Evolutionary conservation across 2,888 invertebrate genomes (phyloP), one percentile per base, ranked within the genome.

Genomic region (Danaus chrysippus): DNA sequence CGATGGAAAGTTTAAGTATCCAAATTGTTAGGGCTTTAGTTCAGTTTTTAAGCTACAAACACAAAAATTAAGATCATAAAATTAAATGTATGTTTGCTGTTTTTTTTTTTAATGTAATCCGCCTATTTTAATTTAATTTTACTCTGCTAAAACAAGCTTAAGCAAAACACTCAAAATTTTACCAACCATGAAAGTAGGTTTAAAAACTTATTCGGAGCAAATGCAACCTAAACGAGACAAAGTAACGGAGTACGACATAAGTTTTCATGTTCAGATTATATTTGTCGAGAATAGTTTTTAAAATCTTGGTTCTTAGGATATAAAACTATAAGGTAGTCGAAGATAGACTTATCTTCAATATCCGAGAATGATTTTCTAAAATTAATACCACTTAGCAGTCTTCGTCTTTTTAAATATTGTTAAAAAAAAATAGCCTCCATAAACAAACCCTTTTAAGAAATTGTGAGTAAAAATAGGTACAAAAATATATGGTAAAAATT

Each of bases 171-270:
- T 66, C 61, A 54, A 61, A 66, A 66, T 64, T 66, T 64, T 53
- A 62, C 66, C 64, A 59, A 66, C 66, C 66, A 62, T 64, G 66
- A 66, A 64, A 62, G 66, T 59, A 62, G 53, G 62, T 64, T 64
- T 64, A 62, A 66, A 66, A 66, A 66, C 62, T 66, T 66, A 62
- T 54, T 54, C 61, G 42, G 55, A 66, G 59, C 59, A 64, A 64
- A 66, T 64, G 66, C 66, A 62, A 66, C n/a, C n/a, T n/a, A n/a
- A n/a, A n/a, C 54, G 59, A 58, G 66, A 60, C 58, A 58, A 58
- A 62, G 54, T 59, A 56, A 58, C 59, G 56, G 53, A 49, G 62
- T 59, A 60, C 56, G 54, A 63, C 60, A 63, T 59, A 63, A 57
- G 56, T 46, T 52, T 63, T 42, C n/a, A 49, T 17, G 17, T 49